phyloP scores from a whole-genome alignment of 2,113 vertebrate species.

The Brienomyrus longianalis region DNA sequence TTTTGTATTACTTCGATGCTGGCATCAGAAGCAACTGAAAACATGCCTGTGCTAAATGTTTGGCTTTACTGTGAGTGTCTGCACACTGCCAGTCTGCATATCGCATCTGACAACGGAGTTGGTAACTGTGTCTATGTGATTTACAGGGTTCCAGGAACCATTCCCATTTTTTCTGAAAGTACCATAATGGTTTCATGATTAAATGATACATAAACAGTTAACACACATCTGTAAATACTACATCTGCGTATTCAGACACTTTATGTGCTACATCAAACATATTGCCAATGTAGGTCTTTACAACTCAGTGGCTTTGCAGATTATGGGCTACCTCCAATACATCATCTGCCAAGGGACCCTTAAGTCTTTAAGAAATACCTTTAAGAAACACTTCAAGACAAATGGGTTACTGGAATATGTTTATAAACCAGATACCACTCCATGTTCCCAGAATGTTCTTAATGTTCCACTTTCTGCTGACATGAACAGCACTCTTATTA shows the following conservation, averaged over 20 bases:
- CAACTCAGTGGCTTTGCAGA: background rate
- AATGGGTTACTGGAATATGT: no score
- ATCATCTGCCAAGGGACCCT: background rate
- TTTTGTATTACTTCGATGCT: background rate
- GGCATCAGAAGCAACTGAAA: background rate
- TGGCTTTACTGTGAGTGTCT: background rate
- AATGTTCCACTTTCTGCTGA: background rate
- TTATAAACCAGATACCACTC: background rate
- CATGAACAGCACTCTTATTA: background rate
- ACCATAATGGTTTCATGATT: background rate
- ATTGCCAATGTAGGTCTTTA: background rate
- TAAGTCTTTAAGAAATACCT: background rate
- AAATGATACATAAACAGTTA: background rate
- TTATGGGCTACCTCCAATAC: background rate
- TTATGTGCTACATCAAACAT: background rate
- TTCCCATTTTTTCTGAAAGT: background rate
- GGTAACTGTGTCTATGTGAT: background rate
- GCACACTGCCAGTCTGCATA: background rate
- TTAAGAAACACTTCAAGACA: background rate
- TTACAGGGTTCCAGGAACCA: background rate
- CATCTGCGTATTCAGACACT: background rate
- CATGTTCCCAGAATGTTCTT: background rate
- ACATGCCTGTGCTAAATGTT: background rate
- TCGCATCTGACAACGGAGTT: background rate
- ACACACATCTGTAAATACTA: background rate